Base-by-base conservation (phyloP, 1,140 invertebrate genomes). In the Bombus waltoni region DNA sequence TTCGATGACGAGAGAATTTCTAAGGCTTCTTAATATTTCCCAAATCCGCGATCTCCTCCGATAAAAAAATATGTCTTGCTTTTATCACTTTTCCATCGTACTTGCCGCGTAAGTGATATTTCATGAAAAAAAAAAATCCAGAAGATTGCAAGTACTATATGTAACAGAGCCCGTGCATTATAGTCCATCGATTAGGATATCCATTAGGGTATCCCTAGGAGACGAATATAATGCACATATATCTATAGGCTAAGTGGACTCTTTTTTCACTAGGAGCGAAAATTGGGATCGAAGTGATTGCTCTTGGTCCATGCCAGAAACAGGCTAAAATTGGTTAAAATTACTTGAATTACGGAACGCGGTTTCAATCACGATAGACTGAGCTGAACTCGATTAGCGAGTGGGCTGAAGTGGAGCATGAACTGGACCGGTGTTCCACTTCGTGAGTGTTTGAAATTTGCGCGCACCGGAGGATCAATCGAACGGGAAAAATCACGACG, bases 241-340 rank as follows among this genome's bases (percentile, higher is more conserved):
- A 66, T 66, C 11, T 32, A 32, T 32, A 5, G 11, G n/a, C 15
- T 35, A 40, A 70, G 68, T 25, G 25, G 25, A 28, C 13, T 38
- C n/a, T 57, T 75, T 32, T 11, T 38, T 35, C 25, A 5, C 25
- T 32, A 0, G 38, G 13, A 38, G 38, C 11, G 38, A 42, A 62
- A 62, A 77, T 62, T 42, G 8, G 6, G 38, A 35, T 40, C 9
- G 15, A 66, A 40, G 47, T 13, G 38, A 59, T 11, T 8, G 57
- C 28, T 77, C 57, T 62, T 77, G 28, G 28, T 65, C 40, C 75
- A n/a, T 18, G 28, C 28, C 15, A 42, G 59, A 65, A 44, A 42
- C n/a, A 78, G 59, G 47, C 59, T 66, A 65, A 66, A 78, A 78
- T 78, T 65, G 59, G 77, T 79, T 47, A 79, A 79, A 68, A 79